Evolutionary conservation across 2,888 invertebrate species (phyloP).

Genomic region (Chrysolina oricalcia): DNA sequence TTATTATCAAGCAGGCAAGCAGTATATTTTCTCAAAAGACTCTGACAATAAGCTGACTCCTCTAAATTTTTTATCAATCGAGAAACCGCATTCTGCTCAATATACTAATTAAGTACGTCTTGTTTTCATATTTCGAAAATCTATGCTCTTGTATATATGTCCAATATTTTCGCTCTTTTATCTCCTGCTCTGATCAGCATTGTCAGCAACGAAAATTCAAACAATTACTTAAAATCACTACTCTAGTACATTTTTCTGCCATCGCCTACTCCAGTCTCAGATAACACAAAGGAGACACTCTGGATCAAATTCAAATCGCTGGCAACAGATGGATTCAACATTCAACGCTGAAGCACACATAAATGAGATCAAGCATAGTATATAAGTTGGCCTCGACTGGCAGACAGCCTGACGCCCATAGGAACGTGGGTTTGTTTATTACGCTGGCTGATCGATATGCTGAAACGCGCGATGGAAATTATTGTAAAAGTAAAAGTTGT

Average conservation of each 20-base stretch:
- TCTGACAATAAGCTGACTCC: no score
- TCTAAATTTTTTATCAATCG: no score
- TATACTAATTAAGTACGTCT: no score
- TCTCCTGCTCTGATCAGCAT: no score
- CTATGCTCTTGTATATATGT: no score
- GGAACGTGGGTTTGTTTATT: conserved; percentile 33
- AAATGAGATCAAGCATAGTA: conserved; percentile 19
- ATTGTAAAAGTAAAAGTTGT: conserved; percentile 29
- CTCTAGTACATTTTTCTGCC: no score
- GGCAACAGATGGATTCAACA: background rate
- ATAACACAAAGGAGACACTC: background rate
- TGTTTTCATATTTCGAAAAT: no score
- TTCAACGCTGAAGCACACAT: background rate
- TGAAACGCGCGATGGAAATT: conserved; percentile 18
- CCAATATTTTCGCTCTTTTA: no score
- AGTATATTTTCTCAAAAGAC: no score
- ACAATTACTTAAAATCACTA: background rate
- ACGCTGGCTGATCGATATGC: conserved; percentile 21
- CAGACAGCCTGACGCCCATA: conserved; percentile 33
- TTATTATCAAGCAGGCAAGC: no score
- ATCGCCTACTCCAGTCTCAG: no score
- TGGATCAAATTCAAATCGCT: conserved; percentile 1
- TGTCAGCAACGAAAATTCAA: background rate
- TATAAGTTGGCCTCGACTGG: conserved; percentile 26
- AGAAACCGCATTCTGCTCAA: no score